Evolutionary conservation across 1,140 invertebrate genomes (phyloP).

Genomic region (Drosophila auraria): DNA sequence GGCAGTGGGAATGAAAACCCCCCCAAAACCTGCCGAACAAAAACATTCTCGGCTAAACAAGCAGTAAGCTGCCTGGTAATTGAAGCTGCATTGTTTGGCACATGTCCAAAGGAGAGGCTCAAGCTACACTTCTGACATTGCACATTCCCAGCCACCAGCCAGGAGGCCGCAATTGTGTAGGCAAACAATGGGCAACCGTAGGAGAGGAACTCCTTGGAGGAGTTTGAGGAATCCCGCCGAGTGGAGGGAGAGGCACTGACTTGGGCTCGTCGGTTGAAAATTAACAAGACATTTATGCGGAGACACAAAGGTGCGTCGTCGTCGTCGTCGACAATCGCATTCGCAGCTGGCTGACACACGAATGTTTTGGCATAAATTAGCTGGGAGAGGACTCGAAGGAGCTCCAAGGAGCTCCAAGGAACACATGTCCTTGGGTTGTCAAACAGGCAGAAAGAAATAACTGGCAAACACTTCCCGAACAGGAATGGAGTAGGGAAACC

Average conservation of each 20-base stretch:
- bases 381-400: slow-evolving; percentile 10
- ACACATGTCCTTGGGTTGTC: slow-evolving; percentile 47
- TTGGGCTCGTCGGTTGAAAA: slow-evolving; percentile 36
- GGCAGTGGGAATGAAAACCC: slow-evolving; percentile 14
- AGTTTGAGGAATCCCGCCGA: slow-evolving; percentile 1
- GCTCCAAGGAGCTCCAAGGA: slow-evolving; percentile 14
- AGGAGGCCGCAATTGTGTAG: slow-evolving; percentile 53
- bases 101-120: slow-evolving; percentile 31
- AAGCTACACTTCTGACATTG: slow-evolving; percentile 32
- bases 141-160: slow-evolving; percentile 50
- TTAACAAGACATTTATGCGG: slow-evolving; percentile 75
- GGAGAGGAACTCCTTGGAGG: not conserved
- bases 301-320: slow-evolving; percentile 48
- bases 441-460: slow-evolving; percentile 67
- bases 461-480: slow-evolving; percentile 50
- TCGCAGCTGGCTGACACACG: slow-evolving; percentile 18
- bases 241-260: slow-evolving; percentile 1
- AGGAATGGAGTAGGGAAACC: slow-evolving; percentile 5
- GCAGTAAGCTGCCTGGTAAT: slow-evolving; percentile 61
- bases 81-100: slow-evolving; percentile 56
- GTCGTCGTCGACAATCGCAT: slow-evolving; percentile 26
- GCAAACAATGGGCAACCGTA: slow-evolving; percentile 58
- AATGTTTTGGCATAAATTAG: slow-evolving; percentile 72
- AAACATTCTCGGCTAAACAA: slow-evolving; percentile 44
- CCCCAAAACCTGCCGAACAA: slow-evolving; percentile 31